These are phyloP conservation scores for Otolemur crassicaudatus DNA, from an alignment of 2,797 vertebrate genomes.

Conservation along the genomic window DNA sequence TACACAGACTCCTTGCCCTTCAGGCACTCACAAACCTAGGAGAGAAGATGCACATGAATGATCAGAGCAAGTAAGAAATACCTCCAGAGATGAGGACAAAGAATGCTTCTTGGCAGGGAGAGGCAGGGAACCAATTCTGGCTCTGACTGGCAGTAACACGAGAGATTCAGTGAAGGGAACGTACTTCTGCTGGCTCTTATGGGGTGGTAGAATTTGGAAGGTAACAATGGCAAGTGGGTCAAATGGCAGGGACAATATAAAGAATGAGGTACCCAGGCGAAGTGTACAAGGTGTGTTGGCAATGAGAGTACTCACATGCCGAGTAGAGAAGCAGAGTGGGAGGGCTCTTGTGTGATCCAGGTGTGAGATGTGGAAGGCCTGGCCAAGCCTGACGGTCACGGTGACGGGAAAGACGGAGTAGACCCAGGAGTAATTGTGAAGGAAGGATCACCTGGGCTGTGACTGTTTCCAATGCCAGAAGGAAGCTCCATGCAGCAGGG, in stretches of 20 bases:
- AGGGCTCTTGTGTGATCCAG: not conserved
- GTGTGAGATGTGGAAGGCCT: not conserved
- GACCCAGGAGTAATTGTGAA: not conserved
- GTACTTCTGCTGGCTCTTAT: not conserved
- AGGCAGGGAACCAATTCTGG: not conserved
- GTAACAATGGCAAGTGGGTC: not conserved
- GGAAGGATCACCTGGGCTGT: not conserved
- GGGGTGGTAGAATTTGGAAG: not conserved
- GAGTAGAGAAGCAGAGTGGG: not conserved
- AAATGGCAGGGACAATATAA: not conserved
- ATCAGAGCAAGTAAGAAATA: not conserved
- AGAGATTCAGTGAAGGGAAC: not conserved
- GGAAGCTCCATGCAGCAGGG: not conserved
- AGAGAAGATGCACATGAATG: not conserved
- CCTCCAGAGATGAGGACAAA: not conserved
- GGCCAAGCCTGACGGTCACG: accelerated
- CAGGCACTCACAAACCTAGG: not conserved
- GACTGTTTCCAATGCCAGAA: not conserved
- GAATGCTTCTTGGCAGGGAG: not conserved
- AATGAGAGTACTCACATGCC: too few species aligned
- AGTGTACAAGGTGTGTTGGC: not conserved
- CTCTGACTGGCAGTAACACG: not conserved
- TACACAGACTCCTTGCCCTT: not conserved
- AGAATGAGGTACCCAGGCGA: not conserved
- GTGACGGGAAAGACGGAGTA: not conserved